Evolutionary conservation across 2,888 invertebrate species (phyloP).

Genomic region (Unio delphinus): DNA sequence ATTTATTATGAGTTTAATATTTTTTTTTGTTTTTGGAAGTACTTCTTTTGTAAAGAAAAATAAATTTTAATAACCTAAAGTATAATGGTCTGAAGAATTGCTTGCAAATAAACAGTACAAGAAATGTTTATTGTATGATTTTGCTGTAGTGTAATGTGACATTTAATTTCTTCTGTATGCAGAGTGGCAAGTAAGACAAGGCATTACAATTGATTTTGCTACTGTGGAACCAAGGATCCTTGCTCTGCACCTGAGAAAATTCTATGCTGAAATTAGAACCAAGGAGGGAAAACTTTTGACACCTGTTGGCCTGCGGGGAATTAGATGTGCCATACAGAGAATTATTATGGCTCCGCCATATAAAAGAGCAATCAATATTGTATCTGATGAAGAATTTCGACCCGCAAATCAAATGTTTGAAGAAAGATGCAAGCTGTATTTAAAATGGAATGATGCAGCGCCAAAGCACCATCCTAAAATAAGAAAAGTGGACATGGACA

Average conservation of each 20-base stretch:
- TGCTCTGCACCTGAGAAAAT: slow-evolving; percentile 1
- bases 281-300: slow-evolving; percentile 2
- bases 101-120: no score
- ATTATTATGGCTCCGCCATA: not conserved
- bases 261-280: slow-evolving; percentile 4
- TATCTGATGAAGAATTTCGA: slow-evolving; percentile 1
- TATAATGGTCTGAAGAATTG: no score
- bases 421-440: slow-evolving; percentile 4
- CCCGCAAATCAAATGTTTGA: slow-evolving; percentile 3
- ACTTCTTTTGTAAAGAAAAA: no score
- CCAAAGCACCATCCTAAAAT: slow-evolving; percentile 4
- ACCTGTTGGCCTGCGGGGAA: slow-evolving; percentile 2
- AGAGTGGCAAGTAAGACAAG: slow-evolving; percentile 1
- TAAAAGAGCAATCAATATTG: slow-evolving; percentile 1
- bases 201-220: not conserved
- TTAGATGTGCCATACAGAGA: slow-evolving; percentile 2
- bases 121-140: no score
- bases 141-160: no score
- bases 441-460: not conserved
- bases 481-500: not conserved
- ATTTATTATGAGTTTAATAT: no score
- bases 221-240: not conserved
- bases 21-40: no score
- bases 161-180: not conserved
- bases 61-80: no score